phyloP scores from a whole-genome alignment of 2,113 vertebrate genomes.

The Myanophis thanlyinensis region DNA sequence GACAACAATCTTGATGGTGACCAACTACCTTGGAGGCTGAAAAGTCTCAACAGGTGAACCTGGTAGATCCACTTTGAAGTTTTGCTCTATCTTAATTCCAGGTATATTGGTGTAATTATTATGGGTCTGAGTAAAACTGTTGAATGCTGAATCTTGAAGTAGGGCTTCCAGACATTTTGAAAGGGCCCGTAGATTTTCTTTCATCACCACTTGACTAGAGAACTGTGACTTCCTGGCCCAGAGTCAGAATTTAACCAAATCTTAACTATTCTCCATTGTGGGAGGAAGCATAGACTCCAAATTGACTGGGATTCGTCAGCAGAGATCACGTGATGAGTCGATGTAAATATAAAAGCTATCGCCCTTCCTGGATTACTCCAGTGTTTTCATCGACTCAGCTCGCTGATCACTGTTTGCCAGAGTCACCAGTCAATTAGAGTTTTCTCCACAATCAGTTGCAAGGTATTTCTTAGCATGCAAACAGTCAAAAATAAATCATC shows the following conservation, averaged over 20 bases:
- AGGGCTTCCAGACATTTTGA: not conserved
- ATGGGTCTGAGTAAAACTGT: not conserved
- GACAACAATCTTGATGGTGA: not conserved
- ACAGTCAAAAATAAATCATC: too few relatives aligned
- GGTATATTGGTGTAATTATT: not conserved
- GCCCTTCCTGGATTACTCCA: too few relatives aligned
- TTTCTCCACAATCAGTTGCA: too few relatives aligned
- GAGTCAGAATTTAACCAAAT: not conserved
- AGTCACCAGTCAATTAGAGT: too few relatives aligned
- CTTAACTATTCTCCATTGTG: too few relatives aligned
- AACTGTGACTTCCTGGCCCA: not conserved
- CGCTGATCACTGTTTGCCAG: too few relatives aligned
- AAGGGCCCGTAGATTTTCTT: not conserved
- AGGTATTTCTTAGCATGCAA: too few relatives aligned
- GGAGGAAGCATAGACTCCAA: too few relatives aligned
- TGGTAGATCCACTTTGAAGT: not conserved
- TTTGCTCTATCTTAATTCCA: not conserved
- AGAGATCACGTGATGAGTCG: too few relatives aligned
- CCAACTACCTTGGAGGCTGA: not conserved
- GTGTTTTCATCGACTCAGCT: too few relatives aligned
- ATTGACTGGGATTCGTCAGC: too few relatives aligned
- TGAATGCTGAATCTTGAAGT: not conserved
- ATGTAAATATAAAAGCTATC: too few relatives aligned
- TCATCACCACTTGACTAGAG: not conserved
- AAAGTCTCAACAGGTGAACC: not conserved